These are phyloP conservation scores for Vollenhovia emeryi DNA, from an alignment of 1,140 invertebrate genomes.

Conservation along the genomic window DNA sequence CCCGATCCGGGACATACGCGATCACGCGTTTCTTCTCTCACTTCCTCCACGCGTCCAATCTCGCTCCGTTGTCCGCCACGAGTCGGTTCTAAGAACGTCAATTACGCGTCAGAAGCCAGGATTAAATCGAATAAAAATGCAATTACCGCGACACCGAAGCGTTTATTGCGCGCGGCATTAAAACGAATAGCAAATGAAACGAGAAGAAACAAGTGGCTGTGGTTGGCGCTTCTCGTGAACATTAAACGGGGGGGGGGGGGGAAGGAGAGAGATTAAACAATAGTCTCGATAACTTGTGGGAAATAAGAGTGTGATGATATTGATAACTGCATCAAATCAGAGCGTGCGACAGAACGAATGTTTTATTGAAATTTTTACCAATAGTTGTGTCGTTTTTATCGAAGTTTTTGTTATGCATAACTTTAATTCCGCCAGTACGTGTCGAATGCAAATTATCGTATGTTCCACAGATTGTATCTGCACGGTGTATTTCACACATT, in stretches of 20 bases:
- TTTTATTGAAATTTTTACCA: background rate
- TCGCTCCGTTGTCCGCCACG: background rate
- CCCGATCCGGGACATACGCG: slow-evolving; percentile 58
- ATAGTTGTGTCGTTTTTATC: background rate
- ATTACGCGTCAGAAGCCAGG: slow-evolving; percentile 11
- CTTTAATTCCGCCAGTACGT: background rate
- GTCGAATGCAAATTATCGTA: background rate
- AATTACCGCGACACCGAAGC: slow-evolving; percentile 31
- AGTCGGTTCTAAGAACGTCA: slow-evolving; percentile 31
- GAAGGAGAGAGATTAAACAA: background rate
- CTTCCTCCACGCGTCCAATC: background rate
- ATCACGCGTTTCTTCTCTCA: slow-evolving; percentile 43
- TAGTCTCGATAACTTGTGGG: background rate
- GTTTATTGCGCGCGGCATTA: slow-evolving; percentile 3
- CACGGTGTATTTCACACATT: no score
- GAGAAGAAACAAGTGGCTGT: background rate
- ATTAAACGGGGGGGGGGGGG: no score
- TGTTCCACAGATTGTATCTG: no score
- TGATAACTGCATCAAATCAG: background rate
- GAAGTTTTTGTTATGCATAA: background rate
- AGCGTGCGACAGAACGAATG: background rate
- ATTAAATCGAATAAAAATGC: slow-evolving; percentile 55
- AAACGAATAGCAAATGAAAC: slow-evolving; percentile 7
- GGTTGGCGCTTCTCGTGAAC: background rate
- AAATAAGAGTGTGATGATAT: background rate